A percentile compares a stretch with the other conserved stretches of the same genome.
Conservation (phyloP, 2,888 invertebrate genomes). For the Acrobasis consociella region DNA sequence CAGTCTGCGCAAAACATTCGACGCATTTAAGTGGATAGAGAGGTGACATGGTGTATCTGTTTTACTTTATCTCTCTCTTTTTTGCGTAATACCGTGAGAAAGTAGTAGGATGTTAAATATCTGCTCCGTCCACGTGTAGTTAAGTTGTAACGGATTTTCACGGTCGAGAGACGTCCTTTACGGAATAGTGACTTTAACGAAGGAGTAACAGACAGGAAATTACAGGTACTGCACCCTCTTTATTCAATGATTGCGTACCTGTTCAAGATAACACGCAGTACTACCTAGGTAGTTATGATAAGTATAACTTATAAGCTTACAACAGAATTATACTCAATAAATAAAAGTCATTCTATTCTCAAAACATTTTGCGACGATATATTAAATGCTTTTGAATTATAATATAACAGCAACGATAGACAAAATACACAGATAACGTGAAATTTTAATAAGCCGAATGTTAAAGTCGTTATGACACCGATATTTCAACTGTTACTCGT, state of each 20-base stretch:
- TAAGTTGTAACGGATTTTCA: constrained; percentile 68
- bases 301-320: too few species aligned
- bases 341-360: too few species aligned
- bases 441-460: constrained; percentile 26
- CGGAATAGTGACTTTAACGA: constrained; percentile 47
- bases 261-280: too few species aligned
- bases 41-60: constrained; percentile 10
- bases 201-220: constrained; percentile 46
- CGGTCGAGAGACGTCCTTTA: constrained; percentile 65
- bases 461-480: constrained; percentile 34
- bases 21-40: constrained; percentile 34
- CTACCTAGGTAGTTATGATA: too few species aligned
- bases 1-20: constrained; percentile 30
- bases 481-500: constrained; percentile 29
- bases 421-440: not conserved
- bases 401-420: not conserved
- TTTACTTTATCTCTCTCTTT: constrained; percentile 5
- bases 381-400: too few species aligned
- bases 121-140: not conserved
- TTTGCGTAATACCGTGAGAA: constrained; percentile 5
- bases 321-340: too few species aligned
- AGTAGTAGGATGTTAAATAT: constrained; percentile 9
- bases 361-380: too few species aligned
- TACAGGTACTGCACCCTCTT: constrained; percentile 47
- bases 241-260: not conserved